Conservation (phyloP, 2,888 invertebrate genomes). For the Cerastis leucographa region DNA sequence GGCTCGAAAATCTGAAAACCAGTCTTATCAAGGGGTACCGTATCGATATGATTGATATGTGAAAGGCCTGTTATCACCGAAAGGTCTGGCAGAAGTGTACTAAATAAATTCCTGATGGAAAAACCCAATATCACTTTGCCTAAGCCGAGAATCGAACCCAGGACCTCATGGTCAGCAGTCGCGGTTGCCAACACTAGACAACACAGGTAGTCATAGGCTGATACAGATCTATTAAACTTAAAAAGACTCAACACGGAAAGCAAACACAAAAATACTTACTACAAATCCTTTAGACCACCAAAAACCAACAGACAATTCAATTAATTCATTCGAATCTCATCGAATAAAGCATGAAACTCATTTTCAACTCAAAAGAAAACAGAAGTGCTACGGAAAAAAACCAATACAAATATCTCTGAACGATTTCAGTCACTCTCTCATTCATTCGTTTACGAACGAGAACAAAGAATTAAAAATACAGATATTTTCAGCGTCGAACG, state of each 20-base stretch:
- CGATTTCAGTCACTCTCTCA: not conserved
- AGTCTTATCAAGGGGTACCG: too few relatives aligned
- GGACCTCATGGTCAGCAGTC: too few relatives aligned
- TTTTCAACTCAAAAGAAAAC: conserved; percentile 12
- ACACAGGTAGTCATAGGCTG: too few relatives aligned
- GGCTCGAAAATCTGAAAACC: too few relatives aligned
- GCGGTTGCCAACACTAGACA: too few relatives aligned
- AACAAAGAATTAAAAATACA: not conserved
- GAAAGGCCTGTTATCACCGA: too few relatives aligned
- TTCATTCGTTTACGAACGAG: conserved; percentile 8
- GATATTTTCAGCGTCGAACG: not conserved
- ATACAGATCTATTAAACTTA: not conserved
- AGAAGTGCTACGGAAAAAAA: not conserved
- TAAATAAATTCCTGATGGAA: too few relatives aligned
- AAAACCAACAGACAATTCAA: not conserved
- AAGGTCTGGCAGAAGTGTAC: too few relatives aligned
- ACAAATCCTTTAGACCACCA: rapidly evolving
- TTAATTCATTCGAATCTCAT: not conserved
- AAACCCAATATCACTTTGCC: too few relatives aligned
- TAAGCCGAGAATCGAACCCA: too few relatives aligned
- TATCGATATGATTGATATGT: too few relatives aligned
- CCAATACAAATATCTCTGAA: not conserved
- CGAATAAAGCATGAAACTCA: not conserved
- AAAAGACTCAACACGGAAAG: not conserved
- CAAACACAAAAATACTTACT: not conserved